Evolutionary conservation across 1,140 invertebrate genomes (phyloP).

Genomic region (Ostrea edulis): DNA sequence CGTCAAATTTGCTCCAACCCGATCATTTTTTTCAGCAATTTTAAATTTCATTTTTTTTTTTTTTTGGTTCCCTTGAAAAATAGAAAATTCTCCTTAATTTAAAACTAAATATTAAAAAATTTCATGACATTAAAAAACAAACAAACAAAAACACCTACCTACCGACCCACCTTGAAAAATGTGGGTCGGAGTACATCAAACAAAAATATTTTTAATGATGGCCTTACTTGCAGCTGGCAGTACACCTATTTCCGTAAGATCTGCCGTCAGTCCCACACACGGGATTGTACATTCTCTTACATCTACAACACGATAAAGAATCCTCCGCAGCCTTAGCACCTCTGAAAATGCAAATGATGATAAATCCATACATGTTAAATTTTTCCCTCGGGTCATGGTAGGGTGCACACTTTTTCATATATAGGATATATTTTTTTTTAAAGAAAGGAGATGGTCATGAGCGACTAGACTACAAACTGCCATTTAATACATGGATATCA

Average conservation of each 20-base stretch:
- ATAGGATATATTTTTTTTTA: not conserved
- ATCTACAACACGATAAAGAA: not conserved
- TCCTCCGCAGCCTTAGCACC: not conserved
- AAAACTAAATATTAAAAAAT: too few species aligned
- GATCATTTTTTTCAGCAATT: too few species aligned
- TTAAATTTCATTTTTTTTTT: too few species aligned
- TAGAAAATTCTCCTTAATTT: too few species aligned
- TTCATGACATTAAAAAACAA: too few species aligned
- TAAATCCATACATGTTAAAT: not conserved
- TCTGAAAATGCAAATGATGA: not conserved
- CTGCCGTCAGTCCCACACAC: constrained; percentile 51
- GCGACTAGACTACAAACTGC: not conserved
- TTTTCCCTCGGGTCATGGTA: not conserved
- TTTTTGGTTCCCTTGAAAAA: too few species aligned
- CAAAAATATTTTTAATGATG: too few species aligned
- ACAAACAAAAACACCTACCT: too few species aligned
- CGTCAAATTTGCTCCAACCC: too few species aligned
- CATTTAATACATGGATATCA: not conserved
- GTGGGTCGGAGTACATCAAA: too few species aligned
- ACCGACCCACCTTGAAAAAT: too few species aligned
- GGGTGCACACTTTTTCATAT: not conserved
- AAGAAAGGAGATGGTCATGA: not conserved
- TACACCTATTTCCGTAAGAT: constrained; percentile 35
- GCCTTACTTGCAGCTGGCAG: not conserved
- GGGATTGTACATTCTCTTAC: constrained; percentile 9